Evolutionary conservation across 2,797 vertebrate species (phyloP).

Genomic region (Synaphobranchus kaupii): DNA sequence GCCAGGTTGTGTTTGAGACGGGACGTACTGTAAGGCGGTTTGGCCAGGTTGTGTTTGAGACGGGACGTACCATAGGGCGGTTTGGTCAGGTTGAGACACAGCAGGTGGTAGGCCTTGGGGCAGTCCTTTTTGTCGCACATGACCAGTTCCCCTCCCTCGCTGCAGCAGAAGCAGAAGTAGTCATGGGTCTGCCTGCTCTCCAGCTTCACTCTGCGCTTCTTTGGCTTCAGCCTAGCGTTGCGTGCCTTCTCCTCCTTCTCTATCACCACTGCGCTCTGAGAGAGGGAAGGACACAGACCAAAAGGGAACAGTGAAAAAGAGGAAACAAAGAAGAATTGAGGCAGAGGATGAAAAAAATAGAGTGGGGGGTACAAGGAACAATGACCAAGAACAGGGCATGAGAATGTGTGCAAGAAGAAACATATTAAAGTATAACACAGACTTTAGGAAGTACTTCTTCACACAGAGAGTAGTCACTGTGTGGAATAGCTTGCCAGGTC

Average conservation of each 20-base stretch:
- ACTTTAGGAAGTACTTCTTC: too few species aligned
- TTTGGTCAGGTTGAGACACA: constrained; percentile 97
- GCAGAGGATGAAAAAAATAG: background rate
- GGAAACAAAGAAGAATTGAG: background rate
- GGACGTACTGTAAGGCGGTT: background rate
- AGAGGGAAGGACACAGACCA: constrained; percentile 21
- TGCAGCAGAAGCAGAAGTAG: constrained; percentile 92
- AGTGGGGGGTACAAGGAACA: background rate
- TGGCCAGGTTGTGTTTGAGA: background rate
- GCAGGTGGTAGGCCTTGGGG: constrained; percentile 96
- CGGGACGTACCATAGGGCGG: constrained; percentile 86
- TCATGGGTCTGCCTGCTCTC: constrained; percentile 92
- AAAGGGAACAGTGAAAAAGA: background rate
- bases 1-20: background rate
- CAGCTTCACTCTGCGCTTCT: constrained; percentile 86
- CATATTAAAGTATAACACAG: background rate
- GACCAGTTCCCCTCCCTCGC: constrained; percentile 94
- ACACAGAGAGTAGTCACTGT: too few species aligned
- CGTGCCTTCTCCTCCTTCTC: constrained; percentile 93
- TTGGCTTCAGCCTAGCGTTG: constrained; percentile 91
- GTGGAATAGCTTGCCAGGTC: too few species aligned
- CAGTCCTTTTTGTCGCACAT: constrained; percentile 98
- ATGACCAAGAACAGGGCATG: background rate
- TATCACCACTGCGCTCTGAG: constrained; percentile 74
- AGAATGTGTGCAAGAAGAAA: background rate